Base-by-base conservation (phyloP, 2,888 invertebrate species). In the Selenia dentaria region DNA sequence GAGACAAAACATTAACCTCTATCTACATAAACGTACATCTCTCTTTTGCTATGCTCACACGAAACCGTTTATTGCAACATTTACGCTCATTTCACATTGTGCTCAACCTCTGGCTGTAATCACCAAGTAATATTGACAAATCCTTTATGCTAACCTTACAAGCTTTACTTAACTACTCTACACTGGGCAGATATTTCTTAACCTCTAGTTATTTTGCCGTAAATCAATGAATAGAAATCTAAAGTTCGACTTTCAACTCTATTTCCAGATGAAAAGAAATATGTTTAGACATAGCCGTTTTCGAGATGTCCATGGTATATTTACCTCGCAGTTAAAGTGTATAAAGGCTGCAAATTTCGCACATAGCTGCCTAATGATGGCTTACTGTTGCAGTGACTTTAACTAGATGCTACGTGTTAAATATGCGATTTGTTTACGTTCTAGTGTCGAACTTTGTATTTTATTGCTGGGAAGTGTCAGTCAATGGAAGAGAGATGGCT, bases 351-450 rank as follows among this genome's bases (percentile, higher is more conserved):
- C 28, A 44, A 3, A 34, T n/a, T 39, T 45, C 13, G 31, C 46
- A 40, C 40, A 46, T 46, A 2, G 35, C 8, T 6, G 4, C 5
- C 13, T 46, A 46, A 46, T 46, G 39, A 46, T 35, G 29, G 40
- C 13, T 46, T 14, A 29, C 46, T 35, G 39, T 39, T 39, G 45
- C 16, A 3, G 13, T 26, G 18, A 26, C 10, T 46, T 36, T 20
- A 38, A 24, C 18, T 20, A 12, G 14, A 34, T 10, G 34, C 25
- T 14, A 40, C 16, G 40, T 20, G 40, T 25, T 46, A 39, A 39
- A 26, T 3, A 35, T 9, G 28, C 34, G 12, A 29, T 45, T 46
- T 39, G 38, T 38, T 24, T 3, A 3, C 8, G 10, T 27, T 34
- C 2, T 8, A 27, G 27, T 28, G 27, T 37, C 12, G 27, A 16